Evolutionary conservation across 2,797 vertebrate genomes (phyloP), one percentile per base, ranked within the genome.

Genomic region (Pseudotriccus pelzelni): DNA sequence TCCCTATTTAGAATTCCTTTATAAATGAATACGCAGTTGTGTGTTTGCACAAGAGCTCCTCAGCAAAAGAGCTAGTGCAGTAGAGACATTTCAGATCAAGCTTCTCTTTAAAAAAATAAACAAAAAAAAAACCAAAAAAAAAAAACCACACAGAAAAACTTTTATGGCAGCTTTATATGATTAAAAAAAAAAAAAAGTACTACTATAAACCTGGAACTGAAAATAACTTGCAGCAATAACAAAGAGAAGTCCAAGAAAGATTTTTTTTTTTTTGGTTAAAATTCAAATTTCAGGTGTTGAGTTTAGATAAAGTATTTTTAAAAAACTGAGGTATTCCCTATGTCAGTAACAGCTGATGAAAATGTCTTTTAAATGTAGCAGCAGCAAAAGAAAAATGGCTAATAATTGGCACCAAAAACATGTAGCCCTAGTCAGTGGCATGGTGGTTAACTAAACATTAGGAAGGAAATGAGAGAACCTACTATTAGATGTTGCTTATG

Each of bases 1-100:
- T 98, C 96, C 97, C 97, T 94, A 94, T 95, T 97, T 97, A 96
- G 93, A 96, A 97, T 95, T 96, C 94, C 95, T 97, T 93, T 96
- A 90, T 94, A 96, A 96, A 77, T 86, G 74, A 88, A 85, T 78
- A 67, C 20, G 3, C 93, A 94, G 94, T 81, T 81, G 83, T 74
- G 93, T 85, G 89, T 93, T 85, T 97, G 94, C 95, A 96, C 93
- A 95, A 37, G 81, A 87, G 77, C 91, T 97, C 90, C 89, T 94
- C 84, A 91, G 84, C 92, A 94, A 95, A 70, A 75, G 89, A 91
- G 94, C 80, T 93, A 62, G 93, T 97, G 95, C 92, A 86, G 93
- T 90, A 87, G 93, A 97, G 79, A 96, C 93, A 96, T 96, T 97
- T 97, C 96, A 97, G 85, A 95, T 95, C 81, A 69, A 95, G 89